phyloP scores from a whole-genome alignment of 2,888 invertebrate species.

The Dexiosoma caninum region DNA sequence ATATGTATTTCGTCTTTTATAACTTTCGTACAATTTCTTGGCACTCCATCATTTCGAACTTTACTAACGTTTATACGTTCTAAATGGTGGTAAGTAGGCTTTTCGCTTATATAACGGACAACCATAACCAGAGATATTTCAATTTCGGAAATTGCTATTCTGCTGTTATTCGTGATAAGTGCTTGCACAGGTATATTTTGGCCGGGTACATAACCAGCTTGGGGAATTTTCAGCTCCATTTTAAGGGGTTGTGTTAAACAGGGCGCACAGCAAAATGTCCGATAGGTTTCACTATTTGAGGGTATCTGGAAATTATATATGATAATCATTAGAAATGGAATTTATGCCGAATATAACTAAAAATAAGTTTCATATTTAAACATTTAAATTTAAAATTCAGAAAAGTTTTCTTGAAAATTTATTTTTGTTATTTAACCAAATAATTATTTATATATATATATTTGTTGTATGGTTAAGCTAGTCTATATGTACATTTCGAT shows the following conservation, averaged over 20 bases:
- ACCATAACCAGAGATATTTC: slow-evolving; percentile 70
- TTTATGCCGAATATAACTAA: no score
- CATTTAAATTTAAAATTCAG: no score
- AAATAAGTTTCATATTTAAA: no score
- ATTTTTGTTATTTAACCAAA: background rate
- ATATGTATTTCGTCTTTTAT: slow-evolving; percentile 69
- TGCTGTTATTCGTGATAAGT: slow-evolving; percentile 81
- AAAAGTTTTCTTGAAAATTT: no score
- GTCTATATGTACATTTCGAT: no score
- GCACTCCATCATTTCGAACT: slow-evolving; percentile 68
- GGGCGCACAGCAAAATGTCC: slow-evolving; percentile 73
- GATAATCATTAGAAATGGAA: no score
- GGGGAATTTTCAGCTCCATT: slow-evolving; percentile 71
- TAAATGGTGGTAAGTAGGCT: slow-evolving; percentile 65
- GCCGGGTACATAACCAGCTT: slow-evolving; percentile 75
- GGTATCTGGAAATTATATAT: slow-evolving; percentile 71
- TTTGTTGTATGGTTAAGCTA: no score
- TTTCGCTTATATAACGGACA: slow-evolving; percentile 69
- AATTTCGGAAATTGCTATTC: slow-evolving; percentile 70
- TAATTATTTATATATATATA: no score
- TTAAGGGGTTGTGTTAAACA: slow-evolving; percentile 73
- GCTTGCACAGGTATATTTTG: slow-evolving; percentile 74
- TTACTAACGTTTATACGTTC: slow-evolving; percentile 70
- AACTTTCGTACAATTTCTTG: slow-evolving; percentile 68
- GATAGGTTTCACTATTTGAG: slow-evolving; percentile 70